phyloP scores from a whole-genome alignment of 1,140 invertebrate genomes.

The Drosophila sturtevanti region DNA sequence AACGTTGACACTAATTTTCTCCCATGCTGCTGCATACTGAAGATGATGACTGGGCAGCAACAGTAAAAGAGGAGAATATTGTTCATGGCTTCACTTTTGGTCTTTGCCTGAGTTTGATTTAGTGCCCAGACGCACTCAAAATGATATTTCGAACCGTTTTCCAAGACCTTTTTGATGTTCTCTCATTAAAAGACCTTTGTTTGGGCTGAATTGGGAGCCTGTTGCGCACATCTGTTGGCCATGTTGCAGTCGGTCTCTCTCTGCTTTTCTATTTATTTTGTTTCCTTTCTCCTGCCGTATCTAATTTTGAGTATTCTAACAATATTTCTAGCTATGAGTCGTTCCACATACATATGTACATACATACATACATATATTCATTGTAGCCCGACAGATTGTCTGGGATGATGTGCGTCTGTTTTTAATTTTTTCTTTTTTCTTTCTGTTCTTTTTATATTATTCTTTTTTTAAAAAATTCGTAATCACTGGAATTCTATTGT shows the following conservation, averaged over 20 bases:
- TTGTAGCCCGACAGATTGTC: constrained; percentile 61
- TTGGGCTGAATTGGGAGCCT: constrained; percentile 54
- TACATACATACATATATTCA: constrained; percentile 35
- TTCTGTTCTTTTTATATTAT: constrained; percentile 35
- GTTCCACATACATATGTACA: constrained; percentile 47
- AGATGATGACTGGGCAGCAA: constrained; percentile 41
- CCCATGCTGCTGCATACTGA: constrained; percentile 48
- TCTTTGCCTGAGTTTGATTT: constrained; percentile 64
- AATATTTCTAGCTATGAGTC: constrained; percentile 49
- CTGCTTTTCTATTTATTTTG: no score
- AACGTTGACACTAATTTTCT: constrained; percentile 71
- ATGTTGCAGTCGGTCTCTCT: constrained; percentile 26
- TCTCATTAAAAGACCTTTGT: constrained; percentile 21
- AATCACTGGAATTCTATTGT: constrained; percentile 49
- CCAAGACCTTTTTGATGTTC: constrained; percentile 23
- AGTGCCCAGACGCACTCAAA: constrained; percentile 64
- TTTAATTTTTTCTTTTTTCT: constrained; percentile 36
- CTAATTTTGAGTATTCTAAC: constrained; percentile 51
- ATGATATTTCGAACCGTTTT: constrained; percentile 63
- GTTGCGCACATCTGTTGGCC: constrained; percentile 73
- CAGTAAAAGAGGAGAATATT: constrained; percentile 26
- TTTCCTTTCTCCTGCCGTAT: constrained; percentile 33
- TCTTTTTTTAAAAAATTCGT: constrained; percentile 52
- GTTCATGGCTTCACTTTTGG: constrained; percentile 17
- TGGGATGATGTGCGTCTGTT: constrained; percentile 53